Conservation (phyloP, 1,140 invertebrate genomes). For the Drosophila sproati region DNA sequence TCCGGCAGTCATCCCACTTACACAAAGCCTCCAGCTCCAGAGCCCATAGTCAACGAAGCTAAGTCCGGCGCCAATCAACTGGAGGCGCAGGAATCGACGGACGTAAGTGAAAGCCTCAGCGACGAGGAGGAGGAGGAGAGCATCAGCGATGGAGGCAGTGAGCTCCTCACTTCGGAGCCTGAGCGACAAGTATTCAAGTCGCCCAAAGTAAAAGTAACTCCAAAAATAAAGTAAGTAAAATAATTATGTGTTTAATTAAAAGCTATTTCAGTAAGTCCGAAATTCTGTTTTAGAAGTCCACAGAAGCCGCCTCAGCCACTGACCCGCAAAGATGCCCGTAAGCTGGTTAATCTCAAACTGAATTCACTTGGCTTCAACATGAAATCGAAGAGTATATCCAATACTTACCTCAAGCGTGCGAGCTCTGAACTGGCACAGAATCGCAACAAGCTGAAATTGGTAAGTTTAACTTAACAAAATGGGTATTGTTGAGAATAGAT, state of each 20-base stretch:
- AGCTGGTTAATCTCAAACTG: slow-evolving; percentile 56
- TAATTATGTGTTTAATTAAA: neutral
- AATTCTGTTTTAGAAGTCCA: neutral
- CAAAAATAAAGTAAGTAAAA: slow-evolving; percentile 40
- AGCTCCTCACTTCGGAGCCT: slow-evolving; percentile 41
- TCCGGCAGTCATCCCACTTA: slow-evolving; percentile 51
- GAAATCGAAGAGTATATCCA: slow-evolving; percentile 59
- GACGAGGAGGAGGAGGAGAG: slow-evolving; percentile 48
- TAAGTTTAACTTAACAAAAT: slow-evolving; percentile 10
- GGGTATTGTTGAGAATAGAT: no score
- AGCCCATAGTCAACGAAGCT: neutral
- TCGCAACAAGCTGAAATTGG: slow-evolving; percentile 67
- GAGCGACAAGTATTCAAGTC: slow-evolving; percentile 35
- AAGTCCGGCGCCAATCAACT: slow-evolving; percentile 8
- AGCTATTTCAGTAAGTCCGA: neutral
- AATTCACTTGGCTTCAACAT: slow-evolving; percentile 49
- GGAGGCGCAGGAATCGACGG: slow-evolving; percentile 54
- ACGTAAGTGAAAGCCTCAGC: slow-evolving; percentile 67
- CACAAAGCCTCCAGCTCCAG: slow-evolving; percentile 28
- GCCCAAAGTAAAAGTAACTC: slow-evolving; percentile 9
- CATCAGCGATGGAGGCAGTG: slow-evolving; percentile 40
- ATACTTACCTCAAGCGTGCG: slow-evolving; percentile 45
- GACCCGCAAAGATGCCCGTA: slow-evolving; percentile 64
- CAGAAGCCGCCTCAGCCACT: slow-evolving; percentile 40
- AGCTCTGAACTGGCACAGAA: slow-evolving; percentile 56